These are phyloP conservation scores for Mungos mungo DNA, from an alignment of 2,113 vertebrate genomes.

Conservation along the genomic window DNA sequence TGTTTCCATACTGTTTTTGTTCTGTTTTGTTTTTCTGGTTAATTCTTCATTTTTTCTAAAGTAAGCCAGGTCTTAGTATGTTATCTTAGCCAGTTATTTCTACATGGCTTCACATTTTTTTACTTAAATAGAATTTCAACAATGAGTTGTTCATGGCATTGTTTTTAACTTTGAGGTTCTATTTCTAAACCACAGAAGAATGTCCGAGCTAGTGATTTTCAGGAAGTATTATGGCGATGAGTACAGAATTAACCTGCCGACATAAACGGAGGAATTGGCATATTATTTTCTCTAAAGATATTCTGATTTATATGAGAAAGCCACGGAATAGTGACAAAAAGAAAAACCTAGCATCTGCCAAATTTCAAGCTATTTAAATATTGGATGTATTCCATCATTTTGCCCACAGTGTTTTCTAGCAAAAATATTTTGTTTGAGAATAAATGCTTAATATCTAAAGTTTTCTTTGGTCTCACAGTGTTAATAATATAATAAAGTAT, in stretches of 20 bases:
- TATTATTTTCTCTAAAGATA: not conserved
- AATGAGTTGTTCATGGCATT: not conserved
- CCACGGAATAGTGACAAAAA: constrained; percentile 4
- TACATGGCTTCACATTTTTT: not conserved
- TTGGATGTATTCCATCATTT: not conserved
- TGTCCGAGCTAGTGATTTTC: not conserved
- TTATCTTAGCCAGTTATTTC: not conserved
- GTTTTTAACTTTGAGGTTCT: not conserved
- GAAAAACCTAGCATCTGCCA: not conserved
- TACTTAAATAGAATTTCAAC: constrained; percentile 10
- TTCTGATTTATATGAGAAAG: not conserved
- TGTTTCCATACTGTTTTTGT: not conserved
- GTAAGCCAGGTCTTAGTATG: not conserved
- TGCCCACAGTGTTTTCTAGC: not conserved
- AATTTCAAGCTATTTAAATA: constrained; percentile 35
- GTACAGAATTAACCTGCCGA: not conserved
- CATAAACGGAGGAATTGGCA: not conserved
- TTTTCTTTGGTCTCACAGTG: not conserved
- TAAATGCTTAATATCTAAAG: constrained; percentile 10
- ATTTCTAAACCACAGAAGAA: not conserved
- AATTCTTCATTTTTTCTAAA: not conserved
- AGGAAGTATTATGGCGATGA: not conserved
- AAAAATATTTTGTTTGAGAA: constrained; percentile 49
- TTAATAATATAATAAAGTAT: not conserved
- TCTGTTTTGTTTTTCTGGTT: not conserved